Evolutionary conservation across 2,888 invertebrate species (phyloP), one percentile per base, ranked within the genome.

Genomic region (Cosmia pyralina): DNA sequence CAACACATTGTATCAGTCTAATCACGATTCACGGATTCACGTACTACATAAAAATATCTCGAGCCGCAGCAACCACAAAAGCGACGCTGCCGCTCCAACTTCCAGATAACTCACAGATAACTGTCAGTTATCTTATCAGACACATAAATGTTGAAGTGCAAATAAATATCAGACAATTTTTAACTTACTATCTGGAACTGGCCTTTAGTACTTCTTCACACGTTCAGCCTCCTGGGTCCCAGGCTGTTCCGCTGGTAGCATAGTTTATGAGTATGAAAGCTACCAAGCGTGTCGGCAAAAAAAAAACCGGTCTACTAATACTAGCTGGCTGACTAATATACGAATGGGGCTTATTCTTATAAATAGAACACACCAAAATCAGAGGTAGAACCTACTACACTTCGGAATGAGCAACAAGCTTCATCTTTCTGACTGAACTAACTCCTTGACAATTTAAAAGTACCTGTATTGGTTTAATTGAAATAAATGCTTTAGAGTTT

Each of bases 51-150:
- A 28, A 28, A 1, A 28, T 28, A 58, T 58, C 22, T 41, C 8
- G 4, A 62, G 44, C n/a, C n/a, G 3, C 34, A 46, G 13, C 4
- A 44, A n/a, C 44, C 44, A 5, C 38, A n/a, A 71, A 41, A n/a
- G 22, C 17, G 10, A 50, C 5, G 6, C n/a, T n/a, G 11, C 13
- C 28, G 6, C 17, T n/a, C 10, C 41, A 4, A 73, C 59, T 72
- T 34, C 10, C 13, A 57, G 48, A 28, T 57, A 48, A 48, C 41
- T 44, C 10, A 6, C n/a, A 48, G 41, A 50, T 52, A 60, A 59
- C 60, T 34, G 19, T 73, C 19, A 38, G 50, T 52, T 70, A 60
- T 11, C 62, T 52, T 60, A 53, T 46, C 64, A 44, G 22, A 38
- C 52, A 15, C 34, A 28, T 13, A 13, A 17, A 22, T 38, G 19